phyloP scores from a whole-genome alignment of 2,888 invertebrate species.

The Noctua janthe region DNA sequence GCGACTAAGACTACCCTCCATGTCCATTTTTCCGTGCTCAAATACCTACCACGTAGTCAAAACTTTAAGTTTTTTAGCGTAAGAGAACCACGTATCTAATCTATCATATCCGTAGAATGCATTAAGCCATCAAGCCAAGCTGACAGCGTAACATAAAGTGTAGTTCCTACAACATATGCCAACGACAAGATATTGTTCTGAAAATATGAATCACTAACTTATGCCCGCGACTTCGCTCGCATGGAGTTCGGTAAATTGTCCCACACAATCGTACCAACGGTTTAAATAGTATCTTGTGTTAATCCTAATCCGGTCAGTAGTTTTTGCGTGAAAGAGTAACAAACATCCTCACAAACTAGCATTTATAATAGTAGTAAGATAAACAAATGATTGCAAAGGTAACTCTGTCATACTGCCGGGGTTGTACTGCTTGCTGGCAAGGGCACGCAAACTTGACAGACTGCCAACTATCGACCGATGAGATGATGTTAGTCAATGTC shows the following conservation, averaged over 20 bases:
- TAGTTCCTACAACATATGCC: conserved; percentile 28
- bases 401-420: conserved; percentile 54
- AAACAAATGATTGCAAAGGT: conserved; percentile 38
- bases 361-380: neutral
- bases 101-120: conserved; percentile 29
- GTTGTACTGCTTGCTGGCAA: conserved; percentile 68
- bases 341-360: neutral
- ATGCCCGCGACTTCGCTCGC: neutral
- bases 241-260: neutral
- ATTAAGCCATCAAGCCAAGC: conserved; percentile 39
- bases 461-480: conserved; percentile 85
- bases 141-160: conserved; percentile 17
- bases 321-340: neutral
- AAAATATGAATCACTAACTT: neutral
- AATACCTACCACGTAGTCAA: neutral
- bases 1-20: neutral
- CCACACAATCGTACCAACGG: neutral
- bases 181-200: conserved; percentile 33
- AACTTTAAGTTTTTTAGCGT: neutral
- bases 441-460: conserved; percentile 81
- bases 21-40: neutral
- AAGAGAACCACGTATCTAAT: neutral
- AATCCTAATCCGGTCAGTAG: neutral
- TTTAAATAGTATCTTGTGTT: neutral
- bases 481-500: conserved; percentile 84